Evolutionary conservation across 2,113 vertebrate genomes (phyloP).

Genomic region (Furnarius figulus): DNA sequence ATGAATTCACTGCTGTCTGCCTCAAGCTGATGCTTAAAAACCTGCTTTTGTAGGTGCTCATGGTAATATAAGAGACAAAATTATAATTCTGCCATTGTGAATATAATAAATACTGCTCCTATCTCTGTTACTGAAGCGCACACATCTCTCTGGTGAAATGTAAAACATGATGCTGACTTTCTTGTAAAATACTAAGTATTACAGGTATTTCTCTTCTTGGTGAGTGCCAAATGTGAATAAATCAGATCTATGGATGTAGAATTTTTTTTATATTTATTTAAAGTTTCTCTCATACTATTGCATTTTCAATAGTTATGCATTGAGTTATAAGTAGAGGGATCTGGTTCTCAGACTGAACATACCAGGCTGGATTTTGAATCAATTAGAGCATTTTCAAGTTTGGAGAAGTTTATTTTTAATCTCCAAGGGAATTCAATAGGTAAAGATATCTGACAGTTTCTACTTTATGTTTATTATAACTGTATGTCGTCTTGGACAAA

Average conservation of each 20-base stretch:
- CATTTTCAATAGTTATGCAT: not conserved
- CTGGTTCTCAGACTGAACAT: not conserved
- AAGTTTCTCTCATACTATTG: not conserved
- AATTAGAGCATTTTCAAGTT: not conserved
- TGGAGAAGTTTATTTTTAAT: conserved; percentile 32
- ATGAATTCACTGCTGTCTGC: not conserved
- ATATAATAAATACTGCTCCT: not conserved
- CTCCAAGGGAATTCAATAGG: not conserved
- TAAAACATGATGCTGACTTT: not conserved
- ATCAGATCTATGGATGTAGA: not conserved
- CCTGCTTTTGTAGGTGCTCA: not conserved
- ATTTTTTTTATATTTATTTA: not conserved
- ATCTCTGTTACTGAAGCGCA: not conserved
- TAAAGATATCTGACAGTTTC: conserved; percentile 1
- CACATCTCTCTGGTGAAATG: not conserved
- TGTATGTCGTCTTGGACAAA: not conserved
- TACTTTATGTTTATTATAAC: not conserved
- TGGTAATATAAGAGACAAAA: not conserved
- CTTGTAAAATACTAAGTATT: not conserved
- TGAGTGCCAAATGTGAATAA: not conserved
- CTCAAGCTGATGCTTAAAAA: not conserved
- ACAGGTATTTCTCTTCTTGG: not conserved
- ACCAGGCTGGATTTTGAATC: not conserved
- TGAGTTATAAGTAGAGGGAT: not conserved
- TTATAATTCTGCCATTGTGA: not conserved